Evolutionary conservation across 2,797 vertebrate genomes (phyloP).

Genomic region (Rhabdophis nuchalis): DNA sequence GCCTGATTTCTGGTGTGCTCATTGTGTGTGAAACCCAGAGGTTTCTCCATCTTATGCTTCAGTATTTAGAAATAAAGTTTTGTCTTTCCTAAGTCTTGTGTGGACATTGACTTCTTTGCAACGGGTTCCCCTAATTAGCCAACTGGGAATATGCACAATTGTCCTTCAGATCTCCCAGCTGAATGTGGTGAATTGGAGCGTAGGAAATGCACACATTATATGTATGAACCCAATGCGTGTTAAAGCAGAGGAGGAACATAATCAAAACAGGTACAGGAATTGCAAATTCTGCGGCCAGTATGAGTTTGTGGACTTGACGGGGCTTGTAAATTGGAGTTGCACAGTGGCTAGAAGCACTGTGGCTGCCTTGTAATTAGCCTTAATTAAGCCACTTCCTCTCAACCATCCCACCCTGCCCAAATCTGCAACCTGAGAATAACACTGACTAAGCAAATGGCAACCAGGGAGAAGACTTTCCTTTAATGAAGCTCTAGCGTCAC

Average conservation of each 20-base stretch:
- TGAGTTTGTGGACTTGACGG: not conserved
- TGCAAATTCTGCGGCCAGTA: not conserved
- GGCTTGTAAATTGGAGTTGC: not conserved
- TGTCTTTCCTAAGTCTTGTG: not conserved
- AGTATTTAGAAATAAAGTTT: not conserved
- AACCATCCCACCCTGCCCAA: not conserved
- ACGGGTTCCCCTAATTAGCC: not conserved
- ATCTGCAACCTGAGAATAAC: not conserved
- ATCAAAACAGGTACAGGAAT: not conserved
- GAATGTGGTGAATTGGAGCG: not conserved
- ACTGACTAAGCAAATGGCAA: not conserved
- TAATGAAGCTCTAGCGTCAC: not conserved
- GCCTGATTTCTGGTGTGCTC: not conserved
- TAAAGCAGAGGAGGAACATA: not conserved
- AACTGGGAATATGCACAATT: not conserved
- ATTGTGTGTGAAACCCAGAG: not conserved
- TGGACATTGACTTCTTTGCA: not conserved
- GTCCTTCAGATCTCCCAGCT: not conserved
- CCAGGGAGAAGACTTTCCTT: not conserved
- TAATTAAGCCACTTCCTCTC: not conserved
- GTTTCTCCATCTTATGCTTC: not conserved
- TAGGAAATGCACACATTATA: not conserved
- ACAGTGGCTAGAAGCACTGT: not conserved
- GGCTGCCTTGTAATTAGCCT: not conserved
- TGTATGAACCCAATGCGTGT: not conserved